Evolutionary conservation across 2,888 invertebrate species (phyloP).

Genomic region (Gandaritis pyraliata): DNA sequence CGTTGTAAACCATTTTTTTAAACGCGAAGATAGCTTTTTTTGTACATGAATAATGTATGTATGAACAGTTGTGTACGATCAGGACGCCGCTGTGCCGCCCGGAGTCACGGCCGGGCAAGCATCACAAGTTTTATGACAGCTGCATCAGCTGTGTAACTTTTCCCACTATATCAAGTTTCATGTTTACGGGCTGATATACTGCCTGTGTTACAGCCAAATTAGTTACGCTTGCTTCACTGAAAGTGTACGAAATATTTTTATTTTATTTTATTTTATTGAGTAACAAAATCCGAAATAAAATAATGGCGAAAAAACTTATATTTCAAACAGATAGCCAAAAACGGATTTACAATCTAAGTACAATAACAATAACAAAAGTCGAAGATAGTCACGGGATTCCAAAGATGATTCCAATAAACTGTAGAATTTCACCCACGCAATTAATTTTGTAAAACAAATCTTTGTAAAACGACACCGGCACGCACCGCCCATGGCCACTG

Average conservation of each 20-base stretch:
- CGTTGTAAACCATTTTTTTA: conserved; percentile 13
- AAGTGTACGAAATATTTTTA: conserved; percentile 21
- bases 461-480: conserved; percentile 36
- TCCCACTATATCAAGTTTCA: conserved; percentile 30
- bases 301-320: no score
- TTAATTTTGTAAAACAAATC: conserved; percentile 50
- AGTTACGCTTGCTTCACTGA: conserved; percentile 13
- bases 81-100: conserved; percentile 26
- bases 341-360: no score
- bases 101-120: conserved; percentile 26
- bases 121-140: conserved; percentile 53
- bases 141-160: conserved; percentile 43
- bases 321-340: no score
- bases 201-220: conserved; percentile 21
- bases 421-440: conserved; percentile 44
- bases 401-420: no score
- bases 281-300: no score
- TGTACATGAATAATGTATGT: conserved; percentile 40
- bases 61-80: conserved; percentile 41
- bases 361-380: no score
- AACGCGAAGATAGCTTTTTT: conserved; percentile 27
- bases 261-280: no score
- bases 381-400: no score
- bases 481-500: conserved; percentile 35
- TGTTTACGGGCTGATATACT: conserved; percentile 30